A percentile compares a stretch with the other conserved stretches of the same genome.
Conservation (phyloP, 2,113 vertebrate species). For the Carettochelys insculpta region DNA sequence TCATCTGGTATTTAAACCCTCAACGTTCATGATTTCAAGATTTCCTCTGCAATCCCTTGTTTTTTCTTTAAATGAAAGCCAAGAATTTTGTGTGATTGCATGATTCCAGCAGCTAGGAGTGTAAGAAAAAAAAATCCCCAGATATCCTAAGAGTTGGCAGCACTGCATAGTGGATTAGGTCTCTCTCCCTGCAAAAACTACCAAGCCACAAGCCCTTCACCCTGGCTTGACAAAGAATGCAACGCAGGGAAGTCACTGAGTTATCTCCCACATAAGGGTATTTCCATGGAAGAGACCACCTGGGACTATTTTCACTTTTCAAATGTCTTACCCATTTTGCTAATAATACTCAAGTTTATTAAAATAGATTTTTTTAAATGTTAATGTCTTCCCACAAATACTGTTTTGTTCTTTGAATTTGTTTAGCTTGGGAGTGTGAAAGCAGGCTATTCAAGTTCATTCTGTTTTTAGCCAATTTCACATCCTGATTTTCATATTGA, state of each 20-base stretch:
- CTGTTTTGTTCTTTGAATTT: background rate
- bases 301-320: too few relatives aligned
- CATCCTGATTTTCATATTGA: background rate
- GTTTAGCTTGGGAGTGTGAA: background rate
- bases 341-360: accelerated
- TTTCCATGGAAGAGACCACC: too few relatives aligned
- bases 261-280: too few relatives aligned
- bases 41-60: background rate
- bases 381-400: accelerated
- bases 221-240: background rate
- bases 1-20: slow-evolving; percentile 49
- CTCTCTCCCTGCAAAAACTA: accelerated
- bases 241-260: accelerated
- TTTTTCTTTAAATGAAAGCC: background rate
- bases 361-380: background rate
- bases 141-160: too few relatives aligned
- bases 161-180: background rate
- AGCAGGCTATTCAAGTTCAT: background rate
- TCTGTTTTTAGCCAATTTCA: too few relatives aligned
- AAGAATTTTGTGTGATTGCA: accelerated
- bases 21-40: background rate
- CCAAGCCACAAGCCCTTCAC: background rate
- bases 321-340: background rate
- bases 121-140: too few relatives aligned
- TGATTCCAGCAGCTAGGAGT: background rate